These are phyloP conservation scores for Nysson spinosus DNA, from an alignment of 2,888 invertebrate genomes.

Conservation along the genomic window DNA sequence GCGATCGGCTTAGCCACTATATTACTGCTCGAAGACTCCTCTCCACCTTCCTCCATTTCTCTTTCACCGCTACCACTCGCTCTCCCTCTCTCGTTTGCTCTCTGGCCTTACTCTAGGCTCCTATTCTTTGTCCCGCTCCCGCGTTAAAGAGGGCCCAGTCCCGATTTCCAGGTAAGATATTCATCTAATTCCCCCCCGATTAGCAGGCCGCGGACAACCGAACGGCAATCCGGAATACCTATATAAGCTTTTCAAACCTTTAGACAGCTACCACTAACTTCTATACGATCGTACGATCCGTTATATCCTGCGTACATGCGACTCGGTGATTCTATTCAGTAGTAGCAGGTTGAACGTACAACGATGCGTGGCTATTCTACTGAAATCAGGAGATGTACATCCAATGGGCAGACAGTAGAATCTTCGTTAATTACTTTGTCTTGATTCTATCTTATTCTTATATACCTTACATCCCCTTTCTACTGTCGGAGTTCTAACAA, in stretches of 20 bases:
- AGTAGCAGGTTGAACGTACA: constrained; percentile 8
- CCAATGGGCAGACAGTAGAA: too few relatives aligned
- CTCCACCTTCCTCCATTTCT: constrained; percentile 58
- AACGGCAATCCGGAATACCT: constrained; percentile 60
- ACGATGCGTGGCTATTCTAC: constrained; percentile 36
- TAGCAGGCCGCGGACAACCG: constrained; percentile 61
- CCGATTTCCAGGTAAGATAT: constrained; percentile 72
- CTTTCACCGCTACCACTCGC: constrained; percentile 49
- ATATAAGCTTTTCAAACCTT: constrained; percentile 61
- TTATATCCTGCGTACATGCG: constrained; percentile 45
- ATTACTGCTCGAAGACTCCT: constrained; percentile 69
- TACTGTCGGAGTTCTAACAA: too few relatives aligned
- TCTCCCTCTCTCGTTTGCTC: constrained; percentile 30
- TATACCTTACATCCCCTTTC: too few relatives aligned
- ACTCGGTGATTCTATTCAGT: constrained; percentile 17
- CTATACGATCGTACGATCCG: constrained; percentile 51
- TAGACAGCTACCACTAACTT: constrained; percentile 63
- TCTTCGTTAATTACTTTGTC: too few relatives aligned
- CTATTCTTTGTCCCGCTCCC: constrained; percentile 20
- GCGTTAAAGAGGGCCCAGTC: constrained; percentile 47
- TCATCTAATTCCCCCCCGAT: constrained; percentile 68
- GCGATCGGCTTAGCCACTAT: constrained; percentile 72
- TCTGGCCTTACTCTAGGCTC: too few relatives aligned
- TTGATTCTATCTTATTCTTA: too few relatives aligned
- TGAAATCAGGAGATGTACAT: too few relatives aligned